Evolutionary conservation across 2,888 invertebrate species (phyloP).

Genomic region (Lycophotia porphyrea): DNA sequence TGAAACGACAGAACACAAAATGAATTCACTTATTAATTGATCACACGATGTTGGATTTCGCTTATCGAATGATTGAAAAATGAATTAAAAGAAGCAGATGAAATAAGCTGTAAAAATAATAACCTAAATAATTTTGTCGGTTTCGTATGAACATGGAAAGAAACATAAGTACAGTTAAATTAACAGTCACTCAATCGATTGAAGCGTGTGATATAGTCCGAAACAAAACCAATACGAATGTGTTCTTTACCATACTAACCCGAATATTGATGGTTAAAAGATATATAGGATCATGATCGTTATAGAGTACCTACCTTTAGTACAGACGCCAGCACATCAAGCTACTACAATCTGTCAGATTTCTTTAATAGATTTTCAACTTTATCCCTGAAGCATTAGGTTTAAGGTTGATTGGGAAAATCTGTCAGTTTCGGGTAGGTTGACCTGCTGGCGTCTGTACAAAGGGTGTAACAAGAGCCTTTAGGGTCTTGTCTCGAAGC

Average conservation of each 20-base stretch:
- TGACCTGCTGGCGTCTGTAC: no score
- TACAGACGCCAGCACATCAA: no score
- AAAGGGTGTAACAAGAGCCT: no score
- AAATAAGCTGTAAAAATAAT: no score
- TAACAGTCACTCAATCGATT: background rate
- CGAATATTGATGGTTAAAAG: background rate
- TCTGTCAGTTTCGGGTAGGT: no score
- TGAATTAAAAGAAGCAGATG: background rate
- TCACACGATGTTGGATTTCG: background rate
- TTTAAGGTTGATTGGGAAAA: no score
- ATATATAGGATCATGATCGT: background rate
- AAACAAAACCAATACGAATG: conserved; percentile 1
- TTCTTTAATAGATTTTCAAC: no score
- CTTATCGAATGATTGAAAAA: background rate
- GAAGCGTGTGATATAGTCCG: background rate
- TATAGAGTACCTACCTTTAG: no score
- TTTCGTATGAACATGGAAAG: background rate
- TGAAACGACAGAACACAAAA: background rate
- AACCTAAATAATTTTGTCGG: background rate
- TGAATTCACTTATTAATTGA: background rate
- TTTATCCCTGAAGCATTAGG: no score
- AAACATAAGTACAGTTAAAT: background rate
- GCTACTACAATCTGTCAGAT: no score
- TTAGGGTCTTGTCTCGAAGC: no score
- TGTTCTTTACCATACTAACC: background rate